These are phyloP conservation scores for Epinotia nisella DNA, from an alignment of 2,888 invertebrate species.

Conservation along the genomic window DNA sequence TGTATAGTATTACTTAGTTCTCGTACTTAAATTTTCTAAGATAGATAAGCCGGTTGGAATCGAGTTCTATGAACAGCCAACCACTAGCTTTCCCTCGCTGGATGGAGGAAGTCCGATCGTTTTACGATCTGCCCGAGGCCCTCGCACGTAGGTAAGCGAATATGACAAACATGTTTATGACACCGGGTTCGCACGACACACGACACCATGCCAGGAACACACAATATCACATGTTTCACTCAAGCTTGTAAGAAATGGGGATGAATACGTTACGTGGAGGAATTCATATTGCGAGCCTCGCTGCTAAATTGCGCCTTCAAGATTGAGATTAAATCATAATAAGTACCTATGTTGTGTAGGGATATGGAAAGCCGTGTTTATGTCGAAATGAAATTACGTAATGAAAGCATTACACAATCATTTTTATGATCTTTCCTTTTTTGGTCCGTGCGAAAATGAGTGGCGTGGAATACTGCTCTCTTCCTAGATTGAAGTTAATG, in stretches of 20 bases:
- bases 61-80: constrained; percentile 10
- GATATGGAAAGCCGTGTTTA: constrained; percentile 46
- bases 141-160: constrained; percentile 68
- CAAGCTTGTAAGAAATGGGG: constrained; percentile 67
- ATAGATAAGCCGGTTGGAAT: constrained; percentile 10
- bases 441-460: constrained; percentile 42
- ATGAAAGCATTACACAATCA: constrained; percentile 45
- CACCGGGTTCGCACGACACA: constrained; percentile 70
- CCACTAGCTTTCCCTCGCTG: constrained; percentile 51
- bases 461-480: constrained; percentile 30
- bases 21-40: constrained; percentile 8
- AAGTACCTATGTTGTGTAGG: constrained; percentile 44
- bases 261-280: constrained; percentile 74
- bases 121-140: constrained; percentile 67
- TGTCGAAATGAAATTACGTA: constrained; percentile 45
- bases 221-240: constrained; percentile 72
- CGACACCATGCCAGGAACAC: constrained; percentile 75
- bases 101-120: constrained; percentile 65
- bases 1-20: background rate
- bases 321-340: constrained; percentile 47
- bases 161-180: constrained; percentile 79
- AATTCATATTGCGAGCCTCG: constrained; percentile 58
- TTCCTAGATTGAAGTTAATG: constrained; percentile 34
- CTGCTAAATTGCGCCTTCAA: constrained; percentile 45
- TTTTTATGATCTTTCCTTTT: constrained; percentile 44